Conservation (phyloP, 35 echinoderm and acorn worm species). For the Ophiothrix spiculata region DNA sequence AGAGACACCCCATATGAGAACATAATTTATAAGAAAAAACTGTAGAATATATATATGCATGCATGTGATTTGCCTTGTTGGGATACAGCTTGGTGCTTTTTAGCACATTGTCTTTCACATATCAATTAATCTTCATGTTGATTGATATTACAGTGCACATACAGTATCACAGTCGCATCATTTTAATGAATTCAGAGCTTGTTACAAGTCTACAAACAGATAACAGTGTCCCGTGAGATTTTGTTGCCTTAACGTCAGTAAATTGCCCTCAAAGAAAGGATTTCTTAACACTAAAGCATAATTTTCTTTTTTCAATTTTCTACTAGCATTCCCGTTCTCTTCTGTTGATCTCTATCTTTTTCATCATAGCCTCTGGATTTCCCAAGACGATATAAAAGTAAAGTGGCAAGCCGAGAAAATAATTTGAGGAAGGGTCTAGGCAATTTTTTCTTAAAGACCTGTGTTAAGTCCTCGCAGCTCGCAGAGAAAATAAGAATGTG, state of each 20-base stretch:
- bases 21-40: too few relatives aligned
- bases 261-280: slow-evolving; percentile 15
- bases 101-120: not conserved
- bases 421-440: not conserved
- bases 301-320: slow-evolving; percentile 15
- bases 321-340: not conserved
- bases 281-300: slow-evolving; percentile 16
- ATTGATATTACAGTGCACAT: not conserved
- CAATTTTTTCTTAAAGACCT: slow-evolving; percentile 11
- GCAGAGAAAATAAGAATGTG: not conserved
- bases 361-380: not conserved
- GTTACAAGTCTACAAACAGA: not conserved
- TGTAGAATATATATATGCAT: not conserved
- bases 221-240: not conserved
- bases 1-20: not conserved
- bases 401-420: slow-evolving; percentile 14
- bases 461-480: not conserved
- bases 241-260: not conserved
- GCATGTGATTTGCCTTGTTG: not conserved
- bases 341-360: not conserved
- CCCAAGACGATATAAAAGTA: not conserved
- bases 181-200: not conserved
- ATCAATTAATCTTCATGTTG: not conserved
- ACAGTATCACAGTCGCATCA: not conserved
- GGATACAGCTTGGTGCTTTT: not conserved